These are phyloP conservation scores for Caranx ignobilis DNA, from an alignment of 2,113 vertebrate genomes.

Conservation along the genomic window DNA sequence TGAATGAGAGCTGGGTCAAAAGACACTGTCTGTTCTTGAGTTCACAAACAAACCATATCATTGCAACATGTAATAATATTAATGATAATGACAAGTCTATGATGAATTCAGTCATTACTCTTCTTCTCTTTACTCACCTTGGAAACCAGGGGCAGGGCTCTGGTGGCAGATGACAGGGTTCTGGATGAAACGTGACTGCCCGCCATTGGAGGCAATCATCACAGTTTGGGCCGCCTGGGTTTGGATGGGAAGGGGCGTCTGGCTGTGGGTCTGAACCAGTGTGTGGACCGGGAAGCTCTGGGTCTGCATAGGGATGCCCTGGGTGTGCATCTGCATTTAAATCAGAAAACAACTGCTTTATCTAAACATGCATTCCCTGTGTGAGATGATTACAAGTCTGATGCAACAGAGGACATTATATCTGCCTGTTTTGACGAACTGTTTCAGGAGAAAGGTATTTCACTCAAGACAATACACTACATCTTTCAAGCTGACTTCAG, in stretches of 20 bases:
- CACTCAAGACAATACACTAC: conserved; percentile 17
- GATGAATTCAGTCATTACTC: neutral
- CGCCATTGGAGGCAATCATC: conserved; percentile 91
- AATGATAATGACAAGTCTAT: no score
- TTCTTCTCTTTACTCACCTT: conserved; percentile 84
- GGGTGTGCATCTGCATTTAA: conserved; percentile 73
- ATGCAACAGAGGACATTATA: neutral
- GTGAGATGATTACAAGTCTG: neutral
- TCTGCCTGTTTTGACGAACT: neutral
- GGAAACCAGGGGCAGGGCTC: conserved; percentile 87
- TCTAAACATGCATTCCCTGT: neutral
- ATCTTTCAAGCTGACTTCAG: neutral
- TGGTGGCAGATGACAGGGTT: conserved; percentile 96
- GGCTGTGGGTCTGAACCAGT: conserved; percentile 79
- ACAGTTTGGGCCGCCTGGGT: conserved; percentile 86
- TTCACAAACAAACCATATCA: neutral
- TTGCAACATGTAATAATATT: neutral
- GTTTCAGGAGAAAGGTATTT: conserved; percentile 6
- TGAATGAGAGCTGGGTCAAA: neutral
- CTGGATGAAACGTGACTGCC: conserved; percentile 93
- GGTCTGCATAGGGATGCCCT: conserved; percentile 82
- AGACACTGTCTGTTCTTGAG: neutral
- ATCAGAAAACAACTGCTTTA: neutral
- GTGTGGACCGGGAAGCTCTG: conserved; percentile 84
- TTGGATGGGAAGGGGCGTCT: conserved; percentile 84